Percentiles rank a stretch among this genome's conserved stretches.
phyloP scores from a whole-genome alignment of 1,140 invertebrate genomes.

The Hycleus cichorii region DNA sequence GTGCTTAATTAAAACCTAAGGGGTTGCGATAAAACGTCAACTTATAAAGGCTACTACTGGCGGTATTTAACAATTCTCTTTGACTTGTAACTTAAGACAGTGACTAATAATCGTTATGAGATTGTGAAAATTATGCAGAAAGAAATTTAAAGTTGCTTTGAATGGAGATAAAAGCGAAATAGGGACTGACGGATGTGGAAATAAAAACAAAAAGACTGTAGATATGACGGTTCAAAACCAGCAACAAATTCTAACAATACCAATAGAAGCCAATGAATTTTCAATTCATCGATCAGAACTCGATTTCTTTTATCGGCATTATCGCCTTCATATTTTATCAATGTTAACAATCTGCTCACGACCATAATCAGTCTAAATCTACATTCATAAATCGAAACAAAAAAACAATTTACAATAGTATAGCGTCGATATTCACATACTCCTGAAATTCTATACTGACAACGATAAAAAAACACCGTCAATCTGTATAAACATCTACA shows the following conservation, averaged over 20 bases:
- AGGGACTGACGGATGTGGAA: too few species aligned
- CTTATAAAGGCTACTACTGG: conserved; percentile 19
- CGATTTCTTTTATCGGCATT: too few species aligned
- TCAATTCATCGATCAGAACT: too few species aligned
- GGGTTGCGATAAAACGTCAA: conserved; percentile 20
- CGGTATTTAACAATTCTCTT: conserved; percentile 20
- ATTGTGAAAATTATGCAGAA: conserved; percentile 15
- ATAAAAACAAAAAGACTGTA: too few species aligned
- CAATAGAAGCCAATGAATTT: too few species aligned
- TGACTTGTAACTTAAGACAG: conserved; percentile 8
- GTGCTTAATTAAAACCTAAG: conserved; percentile 25
- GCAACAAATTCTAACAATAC: too few species aligned
- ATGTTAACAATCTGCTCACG: too few species aligned
- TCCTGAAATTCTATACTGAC: background rate
- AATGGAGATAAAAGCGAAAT: too few species aligned
- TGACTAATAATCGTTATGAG: conserved; percentile 18
- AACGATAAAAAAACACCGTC: conserved; percentile 17
- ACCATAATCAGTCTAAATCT: too few species aligned
- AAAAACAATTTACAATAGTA: conserved; percentile 17
- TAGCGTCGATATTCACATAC: conserved; percentile 24
- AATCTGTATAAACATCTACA: conserved; percentile 31
- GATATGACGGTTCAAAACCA: too few species aligned
- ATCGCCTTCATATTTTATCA: too few species aligned
- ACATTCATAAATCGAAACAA: background rate
- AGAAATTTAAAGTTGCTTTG: background rate